Percentiles rank a stretch among this genome's conserved stretches.
Conservation (phyloP, 2,888 invertebrate species). For the Iselma pallidipennis region DNA sequence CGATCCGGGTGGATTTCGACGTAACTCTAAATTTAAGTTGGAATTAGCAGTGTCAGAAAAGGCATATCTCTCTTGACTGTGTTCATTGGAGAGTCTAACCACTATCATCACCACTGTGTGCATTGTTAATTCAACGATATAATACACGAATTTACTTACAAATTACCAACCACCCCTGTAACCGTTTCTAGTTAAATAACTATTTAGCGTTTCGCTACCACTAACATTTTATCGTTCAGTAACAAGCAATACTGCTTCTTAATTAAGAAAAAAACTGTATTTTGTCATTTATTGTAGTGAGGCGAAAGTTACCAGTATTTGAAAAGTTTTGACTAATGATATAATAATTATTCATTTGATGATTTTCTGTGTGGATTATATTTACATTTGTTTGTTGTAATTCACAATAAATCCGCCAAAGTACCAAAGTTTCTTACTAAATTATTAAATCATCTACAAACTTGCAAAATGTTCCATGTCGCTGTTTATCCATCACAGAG, state of each 20-base stretch:
- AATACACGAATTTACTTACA: conserved; percentile 23
- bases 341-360: too few species aligned
- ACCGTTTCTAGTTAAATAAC: not conserved
- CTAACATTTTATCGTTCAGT: not conserved
- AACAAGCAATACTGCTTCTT: not conserved
- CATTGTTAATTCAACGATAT: conserved; percentile 21
- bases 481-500: too few species aligned
- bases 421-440: too few species aligned
- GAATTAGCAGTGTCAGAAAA: not conserved
- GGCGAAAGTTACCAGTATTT: too few species aligned
- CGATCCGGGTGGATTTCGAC: conserved; percentile 14
- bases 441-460: too few species aligned
- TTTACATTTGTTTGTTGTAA: too few species aligned
- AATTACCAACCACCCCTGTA: conserved; percentile 17
- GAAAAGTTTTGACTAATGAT: too few species aligned
- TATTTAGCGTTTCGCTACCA: not conserved
- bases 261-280: not conserved
- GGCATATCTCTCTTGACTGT: not conserved
- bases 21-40: conserved; percentile 18
- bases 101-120: conserved; percentile 11
- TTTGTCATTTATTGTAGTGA: too few species aligned
- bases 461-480: too few species aligned
- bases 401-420: too few species aligned
- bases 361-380: too few species aligned
- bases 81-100: not conserved